Evolutionary conservation across 2,113 vertebrate species (phyloP), one percentile per base, ranked within the genome.

Genomic region (Eulemur macaco): DNA sequence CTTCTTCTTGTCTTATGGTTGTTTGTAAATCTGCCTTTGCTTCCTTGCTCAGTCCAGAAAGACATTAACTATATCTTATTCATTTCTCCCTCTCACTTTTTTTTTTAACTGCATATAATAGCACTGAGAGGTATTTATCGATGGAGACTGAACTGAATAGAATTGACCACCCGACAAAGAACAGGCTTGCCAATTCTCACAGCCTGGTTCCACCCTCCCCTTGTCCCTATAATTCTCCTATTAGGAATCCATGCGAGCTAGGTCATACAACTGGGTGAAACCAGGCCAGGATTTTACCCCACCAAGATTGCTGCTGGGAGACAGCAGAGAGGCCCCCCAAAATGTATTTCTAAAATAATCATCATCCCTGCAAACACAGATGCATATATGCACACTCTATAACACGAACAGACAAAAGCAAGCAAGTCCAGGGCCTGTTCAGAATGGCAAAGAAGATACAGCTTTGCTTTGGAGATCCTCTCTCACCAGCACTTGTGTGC

Each of bases 401-500:
- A 47, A 63, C 63, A 45, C 54, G 56, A 74, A 77, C 12, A 74
- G 6, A 18, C 25, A 50, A 42, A 29, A 69, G 7, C 42, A 37
- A 92, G 6, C 20, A 52, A 20, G 21, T 27, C 2, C 5, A 74
- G 18, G 93, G 4, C 17, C 27, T 47, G 13, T 13, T 27, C 21
- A 63, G 52, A 86, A 54, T 12, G 9, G 15, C 23, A 3, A 42
- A 23, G 52, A 4, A 71, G 5, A 31, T 23, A 25, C 7, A 1
- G 34, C 27, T 66, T 7, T 23, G 42, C 12, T 7, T 31, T 4
- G 2, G 29, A 11, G 52, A 64, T 0, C 0, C 15, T 12, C 69
- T 78, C 69, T 78, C 18, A 5, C 14, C 21, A 23, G 37, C 15
- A 34, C 3, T 47, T 17, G 0, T 4, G 2, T 8, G 18, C 23